Conservation (phyloP, 1,140 invertebrate genomes). For the Nasonia longicornis region DNA sequence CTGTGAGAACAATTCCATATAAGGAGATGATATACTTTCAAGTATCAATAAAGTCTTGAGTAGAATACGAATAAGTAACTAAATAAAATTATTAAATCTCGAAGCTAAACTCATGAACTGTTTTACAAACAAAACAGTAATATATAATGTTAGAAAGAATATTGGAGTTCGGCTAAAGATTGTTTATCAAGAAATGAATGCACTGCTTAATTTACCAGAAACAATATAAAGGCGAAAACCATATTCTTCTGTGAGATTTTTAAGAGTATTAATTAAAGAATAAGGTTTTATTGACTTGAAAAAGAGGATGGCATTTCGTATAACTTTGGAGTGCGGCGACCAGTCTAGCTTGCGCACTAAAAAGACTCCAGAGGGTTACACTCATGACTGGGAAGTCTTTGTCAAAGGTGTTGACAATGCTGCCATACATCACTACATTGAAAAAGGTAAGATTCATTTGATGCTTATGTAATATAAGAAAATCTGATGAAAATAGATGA, state of each 20-base stretch:
- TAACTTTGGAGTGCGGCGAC: conserved; percentile 93
- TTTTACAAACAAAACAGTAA: conserved; percentile 15
- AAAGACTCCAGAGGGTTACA: conserved; percentile 88
- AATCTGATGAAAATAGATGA: not conserved
- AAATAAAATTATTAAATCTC: not conserved
- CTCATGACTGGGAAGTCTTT: conserved; percentile 98
- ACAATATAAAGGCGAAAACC: not conserved
- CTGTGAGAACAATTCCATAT: not conserved
- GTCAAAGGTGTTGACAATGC: conserved; percentile 87
- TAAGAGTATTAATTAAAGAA: conserved; percentile 9
- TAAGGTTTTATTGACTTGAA: conserved; percentile 33
- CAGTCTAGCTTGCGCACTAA: conserved; percentile 82
- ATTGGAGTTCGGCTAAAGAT: conserved; percentile 29
- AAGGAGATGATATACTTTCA: not conserved
- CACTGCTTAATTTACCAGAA: conserved; percentile 21
- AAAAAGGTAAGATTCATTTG: conserved; percentile 74
- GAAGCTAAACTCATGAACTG: not conserved
- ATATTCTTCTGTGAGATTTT: not conserved
- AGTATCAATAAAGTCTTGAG: not conserved
- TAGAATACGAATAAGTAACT: too few relatives aligned
- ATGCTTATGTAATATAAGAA: not conserved
- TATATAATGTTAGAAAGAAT: conserved; percentile 36
- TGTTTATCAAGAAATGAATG: conserved; percentile 35
- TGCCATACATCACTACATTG: conserved; percentile 91
- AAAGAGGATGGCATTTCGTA: conserved; percentile 79